Base-by-base conservation (phyloP, 1,140 invertebrate species). In the Caerostris extrusa region DNA sequence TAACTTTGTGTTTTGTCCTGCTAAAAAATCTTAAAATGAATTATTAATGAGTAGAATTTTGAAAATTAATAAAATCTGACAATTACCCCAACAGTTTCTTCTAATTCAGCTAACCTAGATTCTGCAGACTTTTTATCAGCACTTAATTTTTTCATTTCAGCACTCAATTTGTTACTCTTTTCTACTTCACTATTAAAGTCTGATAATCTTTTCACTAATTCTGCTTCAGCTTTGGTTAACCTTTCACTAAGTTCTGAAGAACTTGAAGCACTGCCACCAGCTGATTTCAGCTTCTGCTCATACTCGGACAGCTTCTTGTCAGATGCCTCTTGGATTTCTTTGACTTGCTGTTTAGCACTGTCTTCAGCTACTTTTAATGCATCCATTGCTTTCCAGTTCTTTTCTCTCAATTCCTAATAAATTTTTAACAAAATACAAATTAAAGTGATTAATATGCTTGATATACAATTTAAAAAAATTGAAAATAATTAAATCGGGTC, bases 371-470 rank as follows among this genome's bases (percentile, higher is more conserved):
- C 97, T 96, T 97, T 97, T 96, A 98, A 97, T 96, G 98, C 98
- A 96, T 98, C 98, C 97, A 98, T 97, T 96, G 98, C 97, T 97
- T 98, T 98, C 97, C 97, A 98, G 96, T 98, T 98, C 97, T 97
- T 98, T 97, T 96, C 97, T 96, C 97, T 97, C 96, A 98, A 97
- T 95, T 98, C 94, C 94, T 94, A 58, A 56, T 17, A 90, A 50
- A 34, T 34, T 34, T 34, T 34, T 34, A 34, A 34, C 34, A 34
- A 34, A 34, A 34, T 34, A 17, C 17, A 90, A 53, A 67, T 67
- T 67, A 14, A 67, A 67, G n/a, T 67, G 7, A n/a, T 67, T 64
- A 10, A 64, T 17, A 64, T 10, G 8, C 17, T 64, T 64, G 8
- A 17, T 64, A 64, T 17, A 8, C 17, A 1, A 64, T 64, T 10